Base-by-base conservation (phyloP, 2,797 vertebrate species). In the Pangasius macronema region DNA sequence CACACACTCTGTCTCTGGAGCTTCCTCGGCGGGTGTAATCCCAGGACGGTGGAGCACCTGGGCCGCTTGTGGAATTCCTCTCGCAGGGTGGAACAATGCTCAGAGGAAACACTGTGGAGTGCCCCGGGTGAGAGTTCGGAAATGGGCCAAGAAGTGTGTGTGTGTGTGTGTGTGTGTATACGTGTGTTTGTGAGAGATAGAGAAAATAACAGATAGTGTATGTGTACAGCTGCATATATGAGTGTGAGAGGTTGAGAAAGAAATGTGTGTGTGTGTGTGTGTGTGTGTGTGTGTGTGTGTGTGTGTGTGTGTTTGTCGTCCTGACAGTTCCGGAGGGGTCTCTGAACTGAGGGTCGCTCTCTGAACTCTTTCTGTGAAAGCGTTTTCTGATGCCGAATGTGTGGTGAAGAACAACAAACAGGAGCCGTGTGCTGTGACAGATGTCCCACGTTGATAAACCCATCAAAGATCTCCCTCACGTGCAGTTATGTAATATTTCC, bases 361-460 rank as follows among this genome's bases (percentile, higher is more conserved):
- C 92, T 95, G 95, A 95, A 94, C 87, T 91, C 88, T 86, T 90
- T 90, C 91, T 95, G 91, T 94, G 91, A 91, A 95, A 95, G 92
- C 91, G 65, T 92, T 95, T 90, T 93, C 87, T 87, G 91, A 93
- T 93, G 93, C 94, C 94, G 94, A 93, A 95, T 93, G 93, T 94
- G 85, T 83, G 83, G 76, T 76, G 91, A 90, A 94, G 90, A 95
- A 96, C 91, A 96, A 96, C 94, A 96, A 96, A 96, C 95, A 95
- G 80, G 86, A 65, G 88, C 76, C 90, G 89, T 89, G 72, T 90
- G 85, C 90, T 92, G 90, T 93, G 94, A 93, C 95, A 96, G 95
- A 96, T 96, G 95, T 95, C 93, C 94, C 91, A 93, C 91, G 90
- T 91, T 82, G 94, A 95, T 94, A 93, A 93, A 93, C 72, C 59